Evolutionary conservation across 2,797 vertebrate species (phyloP).

Genomic region (Crax fasciolata): DNA sequence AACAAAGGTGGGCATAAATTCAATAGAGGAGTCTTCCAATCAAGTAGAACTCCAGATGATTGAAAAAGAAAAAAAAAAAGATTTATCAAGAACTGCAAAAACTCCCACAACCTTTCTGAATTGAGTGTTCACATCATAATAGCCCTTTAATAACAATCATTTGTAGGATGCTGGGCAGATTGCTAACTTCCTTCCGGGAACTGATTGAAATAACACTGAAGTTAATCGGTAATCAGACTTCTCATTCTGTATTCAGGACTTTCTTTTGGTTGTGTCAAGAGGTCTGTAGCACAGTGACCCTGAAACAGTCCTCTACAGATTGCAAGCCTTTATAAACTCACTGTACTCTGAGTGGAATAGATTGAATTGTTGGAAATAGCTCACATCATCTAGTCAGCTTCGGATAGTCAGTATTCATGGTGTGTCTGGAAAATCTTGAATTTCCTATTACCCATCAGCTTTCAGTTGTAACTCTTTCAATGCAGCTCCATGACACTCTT

Average conservation of each 20-base stretch:
- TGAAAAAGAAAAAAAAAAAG: background rate
- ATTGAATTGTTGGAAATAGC: constrained; percentile 65
- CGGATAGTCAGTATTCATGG: constrained; percentile 50
- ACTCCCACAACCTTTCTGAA: background rate
- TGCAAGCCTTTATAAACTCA: constrained; percentile 33
- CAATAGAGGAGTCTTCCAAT: background rate
- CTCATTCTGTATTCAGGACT: constrained; percentile 22
- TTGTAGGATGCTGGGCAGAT: constrained; percentile 55
- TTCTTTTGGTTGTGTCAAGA: constrained; percentile 53
- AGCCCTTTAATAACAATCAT: constrained; percentile 43
- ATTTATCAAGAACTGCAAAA: background rate
- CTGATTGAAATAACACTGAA: constrained; percentile 60
- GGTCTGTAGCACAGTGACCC: constrained; percentile 25
- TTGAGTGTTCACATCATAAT: background rate
- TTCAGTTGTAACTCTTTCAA: constrained; percentile 19
- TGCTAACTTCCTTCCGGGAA: constrained; percentile 47
- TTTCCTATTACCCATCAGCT: background rate
- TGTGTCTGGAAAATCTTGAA: background rate
- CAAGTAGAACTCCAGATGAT: background rate
- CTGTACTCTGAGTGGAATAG: background rate
- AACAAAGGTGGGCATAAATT: background rate
- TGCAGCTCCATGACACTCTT: background rate
- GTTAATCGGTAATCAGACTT: constrained; percentile 60
- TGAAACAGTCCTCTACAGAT: constrained; percentile 38
- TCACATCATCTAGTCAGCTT: background rate